Evolutionary conservation across 64 coral and sea anemone genomes (phyloP), one percentile per base, ranked within the genome.

Genomic region (Pachyseris speciosa): DNA sequence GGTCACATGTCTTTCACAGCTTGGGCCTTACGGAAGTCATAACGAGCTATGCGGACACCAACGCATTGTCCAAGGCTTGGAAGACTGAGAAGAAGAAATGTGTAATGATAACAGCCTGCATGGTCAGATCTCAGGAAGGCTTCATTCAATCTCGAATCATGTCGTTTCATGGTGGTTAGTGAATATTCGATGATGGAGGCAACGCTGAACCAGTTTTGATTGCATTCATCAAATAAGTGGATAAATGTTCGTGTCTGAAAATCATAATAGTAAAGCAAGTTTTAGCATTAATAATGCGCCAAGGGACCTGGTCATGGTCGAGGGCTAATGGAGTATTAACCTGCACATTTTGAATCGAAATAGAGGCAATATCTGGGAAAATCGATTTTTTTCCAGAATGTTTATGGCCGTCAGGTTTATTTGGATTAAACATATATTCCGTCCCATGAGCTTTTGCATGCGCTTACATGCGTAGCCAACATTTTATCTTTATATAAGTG

Each of bases 1-100:
- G 86, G 60, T 88, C 86, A 63, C 86, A 88, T 75, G 67, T 86
- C 83, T 24, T 86, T 86, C 7, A 59, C 83, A 49, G 83, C 64
- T 50, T 86, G 5, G 45, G 45, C 45, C 5, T 49, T 13, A 13
- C 5, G 45, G 45, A n/a, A n/a, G n/a, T n/a, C n/a, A n/a, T n/a
- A n/a, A n/a, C n/a, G n/a, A n/a, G n/a, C n/a, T n/a, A n/a, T n/a
- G n/a, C n/a, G n/a, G n/a, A n/a, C 29, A 27, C 34, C 59, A 20
- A 72, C 84, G 51, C 85, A 74, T n/a, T n/a, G n/a, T n/a, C n/a
- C n/a, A n/a, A n/a, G n/a, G n/a, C n/a, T n/a, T n/a, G n/a, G n/a
- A n/a, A n/a, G n/a, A n/a, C n/a, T 69, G 55, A 86, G 64, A 64
- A 72, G 48, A 47, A 86, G 84, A 28, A 63, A 60, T 29, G 64